Conservation (phyloP, 2,888 invertebrate genomes). For the Portevinia maculata region DNA sequence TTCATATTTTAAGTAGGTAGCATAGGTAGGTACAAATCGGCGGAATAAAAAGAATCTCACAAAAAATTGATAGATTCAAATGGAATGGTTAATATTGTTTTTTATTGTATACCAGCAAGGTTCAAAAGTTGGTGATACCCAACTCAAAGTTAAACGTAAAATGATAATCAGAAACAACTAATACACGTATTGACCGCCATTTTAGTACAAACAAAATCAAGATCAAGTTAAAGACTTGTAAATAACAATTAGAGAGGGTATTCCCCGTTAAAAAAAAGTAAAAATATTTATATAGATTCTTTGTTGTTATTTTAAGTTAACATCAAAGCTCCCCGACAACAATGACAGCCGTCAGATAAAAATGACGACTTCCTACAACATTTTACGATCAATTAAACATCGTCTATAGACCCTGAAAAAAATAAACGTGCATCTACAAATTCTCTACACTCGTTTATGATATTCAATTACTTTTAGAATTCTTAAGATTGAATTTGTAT, state of each 20-base stretch:
- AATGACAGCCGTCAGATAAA: constrained; percentile 18
- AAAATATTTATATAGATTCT: not conserved
- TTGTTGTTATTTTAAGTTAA: constrained; percentile 8
- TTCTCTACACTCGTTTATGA: constrained; percentile 30
- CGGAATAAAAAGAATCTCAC: no score
- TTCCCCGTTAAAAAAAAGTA: not conserved
- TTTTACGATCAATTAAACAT: constrained; percentile 51
- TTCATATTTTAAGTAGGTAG: no score
- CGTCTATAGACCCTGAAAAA: constrained; percentile 8
- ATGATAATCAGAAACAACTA: not conserved
- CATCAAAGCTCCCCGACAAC: constrained; percentile 9
- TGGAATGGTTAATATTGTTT: no score
- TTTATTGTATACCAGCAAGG: no score
- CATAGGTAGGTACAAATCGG: no score
- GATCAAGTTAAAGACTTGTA: not conserved
- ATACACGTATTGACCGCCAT: not conserved
- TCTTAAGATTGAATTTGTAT: not conserved
- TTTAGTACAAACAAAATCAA: not conserved
- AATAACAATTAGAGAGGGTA: constrained; percentile 34
- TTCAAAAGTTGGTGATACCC: no score
- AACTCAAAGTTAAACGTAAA: no score
- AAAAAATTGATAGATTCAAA: no score
- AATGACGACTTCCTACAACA: constrained; percentile 46
- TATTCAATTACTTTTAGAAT: constrained; percentile 2
- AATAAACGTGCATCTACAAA: constrained; percentile 34